A percentile compares a stretch with the other conserved stretches of the same genome.
phyloP scores from a whole-genome alignment of 1,140 invertebrate genomes.

The Trichonephila clavipes region DNA sequence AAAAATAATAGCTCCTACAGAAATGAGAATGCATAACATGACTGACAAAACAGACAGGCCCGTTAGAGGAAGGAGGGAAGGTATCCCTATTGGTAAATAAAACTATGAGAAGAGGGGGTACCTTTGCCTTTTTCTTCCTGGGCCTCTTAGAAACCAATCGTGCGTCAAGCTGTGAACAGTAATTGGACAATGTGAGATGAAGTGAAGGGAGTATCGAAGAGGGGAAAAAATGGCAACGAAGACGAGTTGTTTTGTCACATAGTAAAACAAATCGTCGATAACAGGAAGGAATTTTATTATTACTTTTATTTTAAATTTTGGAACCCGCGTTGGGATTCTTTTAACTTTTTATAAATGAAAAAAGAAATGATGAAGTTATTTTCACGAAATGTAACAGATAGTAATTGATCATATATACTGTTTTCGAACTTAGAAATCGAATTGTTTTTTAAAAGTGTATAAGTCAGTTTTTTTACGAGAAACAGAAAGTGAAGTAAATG shows the following conservation, averaged over 20 bases:
- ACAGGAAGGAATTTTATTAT: too few species aligned
- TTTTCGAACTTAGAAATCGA: not conserved
- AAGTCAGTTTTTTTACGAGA: too few species aligned
- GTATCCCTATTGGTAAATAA: not conserved
- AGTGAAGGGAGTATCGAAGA: not conserved
- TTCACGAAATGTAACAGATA: not conserved
- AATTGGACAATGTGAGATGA: constrained; percentile 41
- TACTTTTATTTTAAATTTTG: too few species aligned
- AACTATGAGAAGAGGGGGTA: constrained; percentile 41
- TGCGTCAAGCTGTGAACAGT: constrained; percentile 42
- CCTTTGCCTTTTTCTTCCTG: constrained; percentile 10
- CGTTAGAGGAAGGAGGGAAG: constrained; percentile 25
- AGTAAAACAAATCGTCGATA: not conserved
- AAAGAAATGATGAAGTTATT: too few species aligned
- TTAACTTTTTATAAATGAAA: too few species aligned
- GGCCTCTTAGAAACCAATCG: constrained; percentile 20
- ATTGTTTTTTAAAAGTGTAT: too few species aligned
- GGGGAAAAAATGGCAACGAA: not conserved
- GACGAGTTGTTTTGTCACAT: not conserved
- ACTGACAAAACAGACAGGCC: constrained; percentile 43
- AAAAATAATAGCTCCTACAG: not conserved
- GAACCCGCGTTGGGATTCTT: too few species aligned
- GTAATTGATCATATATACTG: not conserved
- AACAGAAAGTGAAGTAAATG: too few species aligned
- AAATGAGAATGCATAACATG: constrained; percentile 44